These are phyloP conservation scores for Caligus rogercresseyi DNA, from an alignment of 1,140 invertebrate species.

Conservation along the genomic window DNA sequence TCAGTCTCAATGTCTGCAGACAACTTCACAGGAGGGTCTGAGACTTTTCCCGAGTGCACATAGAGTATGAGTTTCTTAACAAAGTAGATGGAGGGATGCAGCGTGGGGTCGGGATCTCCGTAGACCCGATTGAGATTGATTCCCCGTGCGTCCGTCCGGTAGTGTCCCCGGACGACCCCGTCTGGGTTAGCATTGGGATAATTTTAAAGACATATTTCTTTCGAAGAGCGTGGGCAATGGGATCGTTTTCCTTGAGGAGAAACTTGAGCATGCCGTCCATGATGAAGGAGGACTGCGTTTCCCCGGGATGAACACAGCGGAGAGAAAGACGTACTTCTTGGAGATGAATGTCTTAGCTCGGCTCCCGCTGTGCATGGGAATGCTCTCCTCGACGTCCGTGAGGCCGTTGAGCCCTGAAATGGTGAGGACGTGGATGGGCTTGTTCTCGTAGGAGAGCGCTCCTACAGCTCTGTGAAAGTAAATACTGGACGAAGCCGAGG, in stretches of 20 bases:
- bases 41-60: conserved; percentile 27
- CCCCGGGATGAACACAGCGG: conserved; percentile 74
- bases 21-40: not conserved
- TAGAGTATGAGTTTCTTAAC: conserved; percentile 56
- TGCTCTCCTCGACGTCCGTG: conserved; percentile 44
- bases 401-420: conserved; percentile 66
- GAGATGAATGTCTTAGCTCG: conserved; percentile 51
- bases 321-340: conserved; percentile 66
- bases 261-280: conserved; percentile 76
- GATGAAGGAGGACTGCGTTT: conserved; percentile 83
- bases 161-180: conserved; percentile 70
- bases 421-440: conserved; percentile 66
- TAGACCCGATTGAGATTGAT: conserved; percentile 78
- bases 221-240: conserved; percentile 46
- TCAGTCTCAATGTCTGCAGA: not conserved
- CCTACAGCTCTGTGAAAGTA: conserved; percentile 71
- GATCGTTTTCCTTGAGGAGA: conserved; percentile 48
- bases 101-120: conserved; percentile 46
- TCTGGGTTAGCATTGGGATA: conserved; percentile 86
- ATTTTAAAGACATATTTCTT: conserved; percentile 73
- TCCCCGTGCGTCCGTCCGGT: conserved; percentile 68
- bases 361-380: conserved; percentile 40
- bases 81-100: conserved; percentile 66
- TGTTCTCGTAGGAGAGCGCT: conserved; percentile 58
- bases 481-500: conserved; percentile 33